phyloP scores from a whole-genome alignment of 2,888 invertebrate species.

The Cordylochernes scorpioides region DNA sequence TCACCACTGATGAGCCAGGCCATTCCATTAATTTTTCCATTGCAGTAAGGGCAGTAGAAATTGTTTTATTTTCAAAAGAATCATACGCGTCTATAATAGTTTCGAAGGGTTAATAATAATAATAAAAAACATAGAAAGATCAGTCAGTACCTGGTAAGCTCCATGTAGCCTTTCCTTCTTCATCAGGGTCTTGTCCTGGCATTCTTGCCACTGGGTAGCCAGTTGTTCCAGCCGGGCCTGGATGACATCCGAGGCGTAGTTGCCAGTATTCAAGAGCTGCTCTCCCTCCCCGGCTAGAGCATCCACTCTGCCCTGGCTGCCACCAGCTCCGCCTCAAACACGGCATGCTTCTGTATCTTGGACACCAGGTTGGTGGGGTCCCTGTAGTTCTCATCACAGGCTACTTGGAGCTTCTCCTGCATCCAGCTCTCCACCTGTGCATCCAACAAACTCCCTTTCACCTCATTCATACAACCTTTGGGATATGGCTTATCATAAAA shows the following conservation, averaged over 20 bases:
- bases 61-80: no score
- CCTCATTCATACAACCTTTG: no score
- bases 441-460: no score
- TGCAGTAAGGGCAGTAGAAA: no score
- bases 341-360: slow-evolving; percentile 81
- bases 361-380: slow-evolving; percentile 89
- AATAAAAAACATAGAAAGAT: neutral
- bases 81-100: no score
- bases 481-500: no score
- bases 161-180: slow-evolving; percentile 63
- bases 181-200: slow-evolving; percentile 49
- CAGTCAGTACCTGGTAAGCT: slow-evolving; percentile 35
- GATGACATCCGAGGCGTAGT: slow-evolving; percentile 67
- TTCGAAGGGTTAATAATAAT: no score
- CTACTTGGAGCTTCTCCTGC: slow-evolving; percentile 70
- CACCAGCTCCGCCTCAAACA: slow-evolving; percentile 76
- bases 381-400: slow-evolving; percentile 70
- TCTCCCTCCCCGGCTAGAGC: slow-evolving; percentile 54
- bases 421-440: slow-evolving; percentile 55
- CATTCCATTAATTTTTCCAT: no score
- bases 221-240: slow-evolving; percentile 51
- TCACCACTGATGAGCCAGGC: no score
- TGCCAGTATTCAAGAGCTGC: slow-evolving; percentile 40
- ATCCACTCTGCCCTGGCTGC: slow-evolving; percentile 59
- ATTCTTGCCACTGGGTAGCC: slow-evolving; percentile 56